Evolutionary conservation across 2,113 vertebrate species (phyloP).

Genomic region (Chunga burmeisteri): DNA sequence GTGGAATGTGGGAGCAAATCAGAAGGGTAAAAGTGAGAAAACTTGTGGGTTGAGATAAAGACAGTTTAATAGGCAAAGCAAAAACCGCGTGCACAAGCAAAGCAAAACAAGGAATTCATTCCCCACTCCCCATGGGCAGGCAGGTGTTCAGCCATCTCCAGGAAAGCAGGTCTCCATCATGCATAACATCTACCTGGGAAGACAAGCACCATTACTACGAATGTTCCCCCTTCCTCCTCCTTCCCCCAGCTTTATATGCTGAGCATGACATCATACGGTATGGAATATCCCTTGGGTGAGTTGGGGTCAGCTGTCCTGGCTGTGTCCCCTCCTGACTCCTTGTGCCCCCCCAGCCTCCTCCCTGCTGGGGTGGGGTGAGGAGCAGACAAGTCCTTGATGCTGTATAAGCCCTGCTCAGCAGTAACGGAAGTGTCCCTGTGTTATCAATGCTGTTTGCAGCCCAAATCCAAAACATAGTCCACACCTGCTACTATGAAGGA

Average conservation of each 20-base stretch:
- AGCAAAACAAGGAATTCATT: not conserved
- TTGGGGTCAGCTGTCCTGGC: too few species aligned
- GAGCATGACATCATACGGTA: too few species aligned
- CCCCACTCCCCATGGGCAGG: too few species aligned
- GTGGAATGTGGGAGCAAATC: too few species aligned
- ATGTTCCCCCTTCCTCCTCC: fast-evolving
- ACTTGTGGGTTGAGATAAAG: not conserved
- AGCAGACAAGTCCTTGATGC: not conserved
- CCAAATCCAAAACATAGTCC: not conserved
- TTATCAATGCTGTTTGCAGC: not conserved
- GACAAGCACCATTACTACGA: too few species aligned
- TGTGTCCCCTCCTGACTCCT: too few species aligned
- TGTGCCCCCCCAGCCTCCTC: not conserved
- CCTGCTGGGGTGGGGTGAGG: not conserved
- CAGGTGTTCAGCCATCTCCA: too few species aligned
- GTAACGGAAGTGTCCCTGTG: not conserved
- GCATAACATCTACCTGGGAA: too few species aligned
- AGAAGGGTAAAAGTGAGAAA: too few species aligned
- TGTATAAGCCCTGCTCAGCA: not conserved
- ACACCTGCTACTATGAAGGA: not conserved
- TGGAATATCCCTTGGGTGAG: too few species aligned
- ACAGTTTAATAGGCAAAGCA: not conserved
- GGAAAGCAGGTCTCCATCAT: too few species aligned
- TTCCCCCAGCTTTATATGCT: not conserved
- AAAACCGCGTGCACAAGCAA: not conserved